Base-by-base conservation (phyloP, 2,888 invertebrate genomes). In the Chloromyia formosa region DNA sequence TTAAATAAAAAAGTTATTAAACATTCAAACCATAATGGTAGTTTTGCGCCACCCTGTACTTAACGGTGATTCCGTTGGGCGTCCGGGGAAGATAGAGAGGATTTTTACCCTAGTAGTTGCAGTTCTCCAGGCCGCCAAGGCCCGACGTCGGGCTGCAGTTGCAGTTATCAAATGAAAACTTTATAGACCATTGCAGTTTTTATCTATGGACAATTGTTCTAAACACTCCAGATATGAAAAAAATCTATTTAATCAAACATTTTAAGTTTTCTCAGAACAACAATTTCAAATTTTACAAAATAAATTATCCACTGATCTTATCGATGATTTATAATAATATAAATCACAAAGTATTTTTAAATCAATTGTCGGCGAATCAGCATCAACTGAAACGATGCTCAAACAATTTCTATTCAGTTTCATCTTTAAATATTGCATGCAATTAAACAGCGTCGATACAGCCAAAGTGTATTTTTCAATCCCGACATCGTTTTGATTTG, bases 311-410 rank as follows among this genome's bases (percentile, higher is more conserved):
- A 56, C 10, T 10, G 56, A 56, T 7, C n/a, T n/a, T 54, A 69
- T 27, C 22, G 60, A 42, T 1, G 60, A 53, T 66, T 78, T 78
- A 66, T 79, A 78, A 72, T 74, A 79, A 75, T 78, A 79, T 49
- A 79, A 77, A 78, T 78, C 77, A 1, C 76, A 23, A 56, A 79
- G 23, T 18, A 75, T 14, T 45, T 76, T 74, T 9, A 77, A 45
- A 61, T 75, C 72, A 1, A 74, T 49, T 72, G 76, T 78, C 10
- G 74, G 61, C 1, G 75, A 18, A 22, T 10, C 62, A 14, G 0
- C 10, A 27, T 58, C 74, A 20, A 14, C 2, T 23, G 60, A 45
- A 1, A 35, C 54, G 49, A 53, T 16, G n/a, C 58, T 73, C 1
- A 7, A 66, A 16, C 60, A 42, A 14, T 16, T 7, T 9, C 74